Base-by-base conservation (phyloP, 2,888 invertebrate species). In the Pteria penguin region DNA sequence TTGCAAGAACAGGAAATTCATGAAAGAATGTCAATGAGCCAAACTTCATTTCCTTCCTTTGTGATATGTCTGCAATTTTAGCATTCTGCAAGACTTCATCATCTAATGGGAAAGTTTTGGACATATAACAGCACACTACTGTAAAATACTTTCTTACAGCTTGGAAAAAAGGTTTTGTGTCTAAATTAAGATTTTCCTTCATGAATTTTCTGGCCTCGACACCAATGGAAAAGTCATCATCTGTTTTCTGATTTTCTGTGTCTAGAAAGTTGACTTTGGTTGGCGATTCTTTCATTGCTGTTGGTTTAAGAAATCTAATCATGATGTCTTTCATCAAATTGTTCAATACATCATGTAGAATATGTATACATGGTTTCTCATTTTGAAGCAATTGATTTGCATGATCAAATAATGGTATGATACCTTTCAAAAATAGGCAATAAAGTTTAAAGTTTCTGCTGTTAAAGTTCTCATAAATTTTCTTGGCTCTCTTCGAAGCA, bases 301-400 rank as follows among this genome's bases (percentile, higher is more conserved):
- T 27, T 36, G 77, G 69, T 63, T 73, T 77, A 26, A 74, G 58
- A 70, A 73, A 77, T 36, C 61, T 55, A 32, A 33, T 22, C 11
- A 70, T 8, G 1, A 60, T 33, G 27, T 60, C 52, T 61, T 60
- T 29, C 31, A 45, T 60, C 14, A 63, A 26, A n/a, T n/a, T 4
- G n/a, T 57, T 24, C 24, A 72, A 29, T 2, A 52, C 61, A 22
- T 61, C 27, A 24, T 70, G 60, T 0, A 70, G 29, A 36, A 33
- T 18, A 57, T 70, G 69, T 26, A 70, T 70, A 8, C 36, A 45
- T 27, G 69, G 69, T 45, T 60, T 61, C 2, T 36, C 69, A 18
- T 60, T 60, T 11, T 70, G 69, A 18, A 70, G 69, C 4, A 45
- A 27, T n/a, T 60, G 27, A n/a, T 70, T 60, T 36, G 18, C 14